These are phyloP conservation scores for Pterocles burchelli DNA, from an alignment of 2,113 vertebrate species.

Conservation along the genomic window DNA sequence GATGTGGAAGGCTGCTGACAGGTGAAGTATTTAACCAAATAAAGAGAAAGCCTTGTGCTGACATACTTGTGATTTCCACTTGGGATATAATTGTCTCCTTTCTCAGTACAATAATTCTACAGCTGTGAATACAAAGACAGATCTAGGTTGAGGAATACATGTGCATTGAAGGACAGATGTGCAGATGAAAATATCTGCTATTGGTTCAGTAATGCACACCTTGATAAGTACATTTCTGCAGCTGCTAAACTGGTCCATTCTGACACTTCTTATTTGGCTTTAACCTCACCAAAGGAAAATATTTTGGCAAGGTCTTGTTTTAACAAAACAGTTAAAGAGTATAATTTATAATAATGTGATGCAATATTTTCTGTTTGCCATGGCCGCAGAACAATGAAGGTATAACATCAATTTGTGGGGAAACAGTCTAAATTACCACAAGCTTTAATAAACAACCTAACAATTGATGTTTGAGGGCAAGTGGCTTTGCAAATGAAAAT, in stretches of 20 bases:
- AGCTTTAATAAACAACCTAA: constrained; percentile 31
- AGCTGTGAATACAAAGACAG: neutral
- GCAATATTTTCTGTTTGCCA: constrained; percentile 18
- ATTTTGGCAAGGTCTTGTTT: neutral
- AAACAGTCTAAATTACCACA: constrained; percentile 27
- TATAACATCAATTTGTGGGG: neutral
- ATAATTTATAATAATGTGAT: neutral
- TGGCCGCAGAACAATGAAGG: constrained; percentile 5
- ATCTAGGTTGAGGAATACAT: neutral
- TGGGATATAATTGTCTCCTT: neutral
- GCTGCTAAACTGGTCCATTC: neutral
- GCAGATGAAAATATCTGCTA: neutral
- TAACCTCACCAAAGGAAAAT: neutral
- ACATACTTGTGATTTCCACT: neutral
- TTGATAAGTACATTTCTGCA: neutral
- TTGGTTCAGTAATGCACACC: neutral
- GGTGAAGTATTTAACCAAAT: neutral
- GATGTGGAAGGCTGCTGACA: neutral
- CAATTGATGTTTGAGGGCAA: constrained; percentile 15
- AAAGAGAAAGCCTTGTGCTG: neutral
- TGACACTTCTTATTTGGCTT: neutral
- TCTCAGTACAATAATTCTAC: neutral
- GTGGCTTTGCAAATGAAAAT: neutral
- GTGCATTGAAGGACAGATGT: neutral
- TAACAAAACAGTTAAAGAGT: constrained; percentile 4